Percentiles rank a stretch among this genome's conserved stretches.
Evolutionary conservation across 1,140 invertebrate species (phyloP).

Genomic region (Cyrtorhinus lividipennis): DNA sequence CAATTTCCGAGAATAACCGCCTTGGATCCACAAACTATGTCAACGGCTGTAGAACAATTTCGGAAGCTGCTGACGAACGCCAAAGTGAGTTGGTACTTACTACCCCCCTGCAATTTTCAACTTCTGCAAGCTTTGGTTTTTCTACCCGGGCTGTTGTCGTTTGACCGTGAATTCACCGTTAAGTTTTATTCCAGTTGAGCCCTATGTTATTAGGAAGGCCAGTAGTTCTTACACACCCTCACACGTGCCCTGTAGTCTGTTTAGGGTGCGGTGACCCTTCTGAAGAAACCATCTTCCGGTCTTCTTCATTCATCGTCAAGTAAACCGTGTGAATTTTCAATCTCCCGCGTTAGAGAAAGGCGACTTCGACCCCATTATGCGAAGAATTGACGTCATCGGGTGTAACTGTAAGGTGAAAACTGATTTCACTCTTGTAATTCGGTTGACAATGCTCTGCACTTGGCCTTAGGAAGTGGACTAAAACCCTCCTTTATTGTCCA

Average conservation of each 20-base stretch:
- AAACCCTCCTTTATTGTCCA: not conserved
- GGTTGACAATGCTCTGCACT: too few species aligned
- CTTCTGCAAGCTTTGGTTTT: too few species aligned
- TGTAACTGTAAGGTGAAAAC: not conserved
- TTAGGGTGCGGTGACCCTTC: not conserved
- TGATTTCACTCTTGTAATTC: not conserved
- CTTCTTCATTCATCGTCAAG: too few species aligned
- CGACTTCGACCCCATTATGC: not conserved
- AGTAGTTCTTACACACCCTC: not conserved
- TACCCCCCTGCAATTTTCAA: too few species aligned
- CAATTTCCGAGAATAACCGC: conserved; percentile 10
- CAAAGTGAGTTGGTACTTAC: conserved; percentile 2
- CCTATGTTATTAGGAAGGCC: not conserved
- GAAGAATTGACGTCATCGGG: not conserved
- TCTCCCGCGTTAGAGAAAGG: conserved; percentile 1
- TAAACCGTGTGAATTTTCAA: too few species aligned
- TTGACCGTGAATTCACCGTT: too few species aligned
- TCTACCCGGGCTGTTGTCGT: too few species aligned
- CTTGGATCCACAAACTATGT: conserved; percentile 10
- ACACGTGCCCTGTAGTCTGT: not conserved
- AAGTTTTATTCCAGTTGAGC: too few species aligned
- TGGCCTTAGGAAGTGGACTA: too few species aligned
- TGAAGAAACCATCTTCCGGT: too few species aligned
- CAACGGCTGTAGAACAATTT: conserved; percentile 12
- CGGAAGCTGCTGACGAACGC: conserved; percentile 4